Evolutionary conservation across 2,113 vertebrate genomes (phyloP).

Genomic region (Pholis gunnellus): DNA sequence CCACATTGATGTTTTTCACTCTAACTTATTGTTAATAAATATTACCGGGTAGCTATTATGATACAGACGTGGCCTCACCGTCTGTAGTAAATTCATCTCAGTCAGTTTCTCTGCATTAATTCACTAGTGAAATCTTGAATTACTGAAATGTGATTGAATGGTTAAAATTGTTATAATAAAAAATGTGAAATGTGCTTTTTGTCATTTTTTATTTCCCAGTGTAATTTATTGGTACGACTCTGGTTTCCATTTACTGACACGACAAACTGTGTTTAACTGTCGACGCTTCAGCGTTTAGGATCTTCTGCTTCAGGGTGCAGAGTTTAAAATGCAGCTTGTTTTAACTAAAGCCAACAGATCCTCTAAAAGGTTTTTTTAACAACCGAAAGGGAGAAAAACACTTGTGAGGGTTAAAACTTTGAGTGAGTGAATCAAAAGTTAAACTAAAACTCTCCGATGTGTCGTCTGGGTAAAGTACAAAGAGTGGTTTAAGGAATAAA

Average conservation of each 20-base stretch:
- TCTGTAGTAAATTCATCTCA: not conserved
- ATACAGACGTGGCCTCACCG: not conserved
- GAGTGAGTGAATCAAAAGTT: not conserved
- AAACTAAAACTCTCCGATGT: not conserved
- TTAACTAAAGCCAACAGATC: not conserved
- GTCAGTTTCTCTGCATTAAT: constrained; percentile 51
- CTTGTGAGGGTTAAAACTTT: not conserved
- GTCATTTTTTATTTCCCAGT: constrained; percentile 98
- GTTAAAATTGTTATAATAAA: constrained; percentile 98
- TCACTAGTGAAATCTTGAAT: constrained; percentile 64
- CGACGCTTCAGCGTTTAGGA: not conserved
- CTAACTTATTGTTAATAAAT: not conserved
- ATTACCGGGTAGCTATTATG: not conserved
- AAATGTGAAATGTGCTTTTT: constrained; percentile 99
- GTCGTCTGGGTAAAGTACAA: constrained; percentile 75
- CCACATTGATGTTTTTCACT: not conserved
- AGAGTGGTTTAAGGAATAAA: constrained; percentile 51
- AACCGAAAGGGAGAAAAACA: not conserved
- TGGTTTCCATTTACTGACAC: constrained; percentile 49
- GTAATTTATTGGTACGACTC: constrained; percentile 85
- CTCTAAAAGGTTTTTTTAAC: constrained; percentile 7
- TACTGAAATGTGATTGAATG: constrained; percentile 95
- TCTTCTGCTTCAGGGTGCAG: not conserved
- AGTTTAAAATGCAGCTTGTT: constrained; percentile 22
- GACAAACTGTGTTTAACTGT: not conserved